Evolutionary conservation across 2,797 vertebrate genomes (phyloP).

Genomic region (Dendrocincla tyrannina): DNA sequence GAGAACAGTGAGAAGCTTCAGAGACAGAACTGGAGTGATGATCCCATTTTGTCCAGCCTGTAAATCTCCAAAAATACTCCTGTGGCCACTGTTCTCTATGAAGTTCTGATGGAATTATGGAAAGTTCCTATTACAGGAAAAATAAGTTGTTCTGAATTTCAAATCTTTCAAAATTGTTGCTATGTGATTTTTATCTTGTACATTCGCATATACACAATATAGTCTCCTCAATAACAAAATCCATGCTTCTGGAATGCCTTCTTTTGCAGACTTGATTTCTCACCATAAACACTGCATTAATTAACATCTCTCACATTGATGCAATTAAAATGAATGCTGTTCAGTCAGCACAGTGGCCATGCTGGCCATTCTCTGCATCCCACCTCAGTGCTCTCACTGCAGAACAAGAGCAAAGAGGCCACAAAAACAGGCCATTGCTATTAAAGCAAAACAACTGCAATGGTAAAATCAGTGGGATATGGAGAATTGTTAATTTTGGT

Average conservation of each 20-base stretch:
- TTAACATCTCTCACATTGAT: neutral
- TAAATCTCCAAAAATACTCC: too few species aligned
- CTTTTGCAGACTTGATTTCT: neutral
- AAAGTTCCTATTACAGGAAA: neutral
- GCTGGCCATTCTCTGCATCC: neutral
- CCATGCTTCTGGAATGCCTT: neutral
- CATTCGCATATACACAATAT: neutral
- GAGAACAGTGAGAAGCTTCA: neutral
- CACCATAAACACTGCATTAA: neutral
- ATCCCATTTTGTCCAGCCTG: neutral
- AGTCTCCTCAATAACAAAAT: neutral
- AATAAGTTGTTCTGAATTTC: neutral
- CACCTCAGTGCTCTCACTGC: neutral
- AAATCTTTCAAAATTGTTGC: neutral
- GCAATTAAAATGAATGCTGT: neutral
- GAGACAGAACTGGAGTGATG: neutral
- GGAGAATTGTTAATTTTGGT: neutral
- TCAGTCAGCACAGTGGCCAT: neutral
- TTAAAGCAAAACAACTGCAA: neutral
- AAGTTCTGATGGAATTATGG: too few species aligned
- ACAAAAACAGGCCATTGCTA: neutral
- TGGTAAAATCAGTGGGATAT: neutral
- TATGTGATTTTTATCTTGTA: neutral
- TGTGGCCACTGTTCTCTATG: too few species aligned
- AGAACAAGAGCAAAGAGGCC: neutral